Percentiles rank a stretch among this genome's conserved stretches.
phyloP scores from a whole-genome alignment of 2,113 vertebrate genomes.

The Oenanthe oenanthe region DNA sequence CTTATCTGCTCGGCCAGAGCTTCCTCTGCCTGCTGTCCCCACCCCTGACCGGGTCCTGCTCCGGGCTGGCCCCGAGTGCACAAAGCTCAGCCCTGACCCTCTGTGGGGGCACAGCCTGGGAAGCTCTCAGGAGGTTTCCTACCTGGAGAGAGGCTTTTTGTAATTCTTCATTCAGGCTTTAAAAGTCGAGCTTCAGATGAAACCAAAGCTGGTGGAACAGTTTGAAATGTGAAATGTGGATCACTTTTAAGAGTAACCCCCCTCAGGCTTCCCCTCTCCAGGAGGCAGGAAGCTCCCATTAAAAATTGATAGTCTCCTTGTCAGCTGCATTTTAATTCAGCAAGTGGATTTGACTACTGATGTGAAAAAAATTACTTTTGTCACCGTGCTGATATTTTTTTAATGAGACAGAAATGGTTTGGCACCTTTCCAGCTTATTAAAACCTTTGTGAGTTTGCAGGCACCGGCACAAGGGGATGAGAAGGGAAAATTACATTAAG shows the following conservation, averaged over 20 bases:
- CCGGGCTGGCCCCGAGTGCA: accelerated
- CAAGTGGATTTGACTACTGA: background rate
- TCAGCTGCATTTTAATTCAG: background rate
- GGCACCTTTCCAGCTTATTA: constrained; percentile 22
- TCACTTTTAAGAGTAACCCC: background rate
- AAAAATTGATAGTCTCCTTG: background rate
- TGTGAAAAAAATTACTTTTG: constrained; percentile 6
- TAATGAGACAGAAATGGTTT: constrained; percentile 23
- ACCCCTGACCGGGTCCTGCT: background rate
- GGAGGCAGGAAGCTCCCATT: background rate
- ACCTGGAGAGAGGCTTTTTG: background rate
- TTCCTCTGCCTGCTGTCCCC: background rate
- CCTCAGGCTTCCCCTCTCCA: background rate
- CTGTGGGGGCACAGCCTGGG: accelerated
- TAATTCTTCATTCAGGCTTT: background rate
- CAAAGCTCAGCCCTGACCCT: background rate
- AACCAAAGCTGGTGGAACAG: accelerated
- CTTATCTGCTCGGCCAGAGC: background rate
- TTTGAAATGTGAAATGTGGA: background rate
- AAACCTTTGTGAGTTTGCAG: background rate
- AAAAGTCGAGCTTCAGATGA: background rate
- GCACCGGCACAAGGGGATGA: background rate
- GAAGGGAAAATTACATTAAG: background rate
- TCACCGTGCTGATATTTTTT: background rate
- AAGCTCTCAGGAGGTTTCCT: background rate